Evolutionary conservation across 2,797 vertebrate genomes (phyloP).

Genomic region (Spondyliosoma cantharus): DNA sequence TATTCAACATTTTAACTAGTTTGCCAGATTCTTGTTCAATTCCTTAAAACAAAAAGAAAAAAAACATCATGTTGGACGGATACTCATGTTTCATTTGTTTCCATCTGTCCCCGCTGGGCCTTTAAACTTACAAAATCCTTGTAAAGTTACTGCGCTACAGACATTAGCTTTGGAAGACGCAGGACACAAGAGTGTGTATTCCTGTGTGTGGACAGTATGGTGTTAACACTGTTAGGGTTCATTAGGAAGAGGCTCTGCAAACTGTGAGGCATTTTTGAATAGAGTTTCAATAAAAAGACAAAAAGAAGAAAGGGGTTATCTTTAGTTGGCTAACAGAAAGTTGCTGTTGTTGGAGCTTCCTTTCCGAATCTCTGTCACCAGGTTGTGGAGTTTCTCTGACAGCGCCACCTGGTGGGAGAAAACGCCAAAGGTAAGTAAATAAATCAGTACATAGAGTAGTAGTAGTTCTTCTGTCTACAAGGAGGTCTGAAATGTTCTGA

Average conservation of each 20-base stretch:
- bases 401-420: constrained; percentile 81
- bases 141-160: not conserved
- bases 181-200: not conserved
- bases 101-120: not conserved
- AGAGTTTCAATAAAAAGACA: not conserved
- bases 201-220: not conserved
- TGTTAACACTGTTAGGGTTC: not conserved
- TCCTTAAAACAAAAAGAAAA: not conserved
- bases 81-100: not conserved
- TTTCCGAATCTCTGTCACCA: constrained; percentile 73
- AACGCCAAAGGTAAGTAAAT: not conserved
- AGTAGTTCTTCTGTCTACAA: not conserved
- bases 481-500: not conserved
- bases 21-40: not conserved
- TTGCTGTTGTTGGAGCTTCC: constrained; percentile 65
- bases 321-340: constrained; percentile 77
- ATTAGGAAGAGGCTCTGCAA: not conserved
- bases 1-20: no score
- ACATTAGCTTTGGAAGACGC: not conserved
- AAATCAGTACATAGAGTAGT: not conserved
- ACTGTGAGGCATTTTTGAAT: constrained; percentile 35
- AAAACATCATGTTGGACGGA: not conserved
- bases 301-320: not conserved
- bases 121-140: not conserved
- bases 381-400: constrained; percentile 78